Conservation (phyloP, 2,888 invertebrate species). For the Oscheius myriophilus region DNA sequence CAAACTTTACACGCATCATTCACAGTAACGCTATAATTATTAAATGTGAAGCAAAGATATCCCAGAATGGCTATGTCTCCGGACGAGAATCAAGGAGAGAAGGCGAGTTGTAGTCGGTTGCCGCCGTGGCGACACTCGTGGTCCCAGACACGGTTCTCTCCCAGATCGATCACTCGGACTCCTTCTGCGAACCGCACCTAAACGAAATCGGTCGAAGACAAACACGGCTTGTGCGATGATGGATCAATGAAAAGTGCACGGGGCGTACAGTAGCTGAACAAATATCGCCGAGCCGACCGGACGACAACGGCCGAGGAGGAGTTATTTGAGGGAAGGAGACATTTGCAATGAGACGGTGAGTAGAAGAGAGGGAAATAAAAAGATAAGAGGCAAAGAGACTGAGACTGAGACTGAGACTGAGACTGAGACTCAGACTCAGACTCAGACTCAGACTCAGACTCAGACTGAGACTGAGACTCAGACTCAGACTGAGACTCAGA, state of each 20-base stretch:
- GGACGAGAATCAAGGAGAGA: slow-evolving; percentile 35
- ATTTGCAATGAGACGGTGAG: background rate
- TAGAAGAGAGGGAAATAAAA: background rate
- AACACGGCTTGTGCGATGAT: too few species aligned
- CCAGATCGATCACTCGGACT: slow-evolving; percentile 52
- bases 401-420: too few species aligned
- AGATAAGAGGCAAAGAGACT: background rate
- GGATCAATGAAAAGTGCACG: background rate
- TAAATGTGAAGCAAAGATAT: background rate
- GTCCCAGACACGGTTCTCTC: slow-evolving; percentile 50
- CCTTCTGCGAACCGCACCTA: slow-evolving; percentile 59
- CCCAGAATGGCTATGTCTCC: background rate
- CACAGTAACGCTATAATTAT: too few species aligned
- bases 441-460: too few species aligned
- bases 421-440: too few species aligned
- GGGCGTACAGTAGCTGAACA: slow-evolving; percentile 19
- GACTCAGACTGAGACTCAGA: too few species aligned
- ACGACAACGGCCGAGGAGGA: too few species aligned
- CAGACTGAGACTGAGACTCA: too few species aligned
- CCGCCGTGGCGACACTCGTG: slow-evolving; percentile 53
- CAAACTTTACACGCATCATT: too few species aligned
- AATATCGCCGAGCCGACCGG: background rate
- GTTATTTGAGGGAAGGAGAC: background rate
- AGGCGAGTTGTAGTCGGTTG: slow-evolving; percentile 49
- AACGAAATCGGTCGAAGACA: slow-evolving; percentile 7